Percentiles rank a stretch among this genome's conserved stretches.
These are phyloP conservation scores for Siniperca chuatsi DNA, from an alignment of 2,113 vertebrate genomes.

Conservation along the genomic window DNA sequence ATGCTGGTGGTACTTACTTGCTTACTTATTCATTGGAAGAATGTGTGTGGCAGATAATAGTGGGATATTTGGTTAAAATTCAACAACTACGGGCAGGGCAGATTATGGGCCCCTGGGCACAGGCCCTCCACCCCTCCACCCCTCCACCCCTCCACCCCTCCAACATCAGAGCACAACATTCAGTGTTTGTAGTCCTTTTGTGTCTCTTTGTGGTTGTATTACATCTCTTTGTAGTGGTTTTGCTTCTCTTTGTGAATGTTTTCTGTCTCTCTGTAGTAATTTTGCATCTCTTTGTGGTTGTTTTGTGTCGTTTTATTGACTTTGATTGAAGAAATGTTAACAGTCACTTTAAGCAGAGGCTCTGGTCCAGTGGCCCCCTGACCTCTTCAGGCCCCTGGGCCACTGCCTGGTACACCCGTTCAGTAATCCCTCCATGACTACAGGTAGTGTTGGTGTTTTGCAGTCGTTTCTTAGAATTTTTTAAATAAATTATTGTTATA, in stretches of 20 bases:
- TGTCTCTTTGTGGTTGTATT: not conserved
- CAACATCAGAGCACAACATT: not conserved
- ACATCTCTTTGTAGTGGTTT: too few relatives aligned
- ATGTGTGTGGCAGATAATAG: not conserved
- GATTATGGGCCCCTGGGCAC: not conserved
- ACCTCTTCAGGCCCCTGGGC: not conserved
- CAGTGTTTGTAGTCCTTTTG: not conserved
- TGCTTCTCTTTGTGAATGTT: not conserved
- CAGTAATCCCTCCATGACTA: not conserved
- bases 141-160: too few relatives aligned
- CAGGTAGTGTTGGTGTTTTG: not conserved
- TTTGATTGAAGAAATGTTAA: not conserved
- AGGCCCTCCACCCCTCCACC: too few relatives aligned
- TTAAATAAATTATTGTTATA: not conserved
- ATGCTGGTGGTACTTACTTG: not conserved
- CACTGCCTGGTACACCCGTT: not conserved
- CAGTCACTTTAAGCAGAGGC: not conserved
- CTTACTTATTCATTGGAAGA: not conserved
- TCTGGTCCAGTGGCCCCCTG: not conserved
- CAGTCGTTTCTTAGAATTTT: not conserved
- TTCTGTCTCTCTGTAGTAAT: not conserved
- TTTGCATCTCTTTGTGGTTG: not conserved
- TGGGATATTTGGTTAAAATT: not conserved
- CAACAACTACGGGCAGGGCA: not conserved
- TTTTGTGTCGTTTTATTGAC: not conserved